Conservation (phyloP, 2,797 vertebrate genomes). For the Tachyglossus aculeatus region DNA sequence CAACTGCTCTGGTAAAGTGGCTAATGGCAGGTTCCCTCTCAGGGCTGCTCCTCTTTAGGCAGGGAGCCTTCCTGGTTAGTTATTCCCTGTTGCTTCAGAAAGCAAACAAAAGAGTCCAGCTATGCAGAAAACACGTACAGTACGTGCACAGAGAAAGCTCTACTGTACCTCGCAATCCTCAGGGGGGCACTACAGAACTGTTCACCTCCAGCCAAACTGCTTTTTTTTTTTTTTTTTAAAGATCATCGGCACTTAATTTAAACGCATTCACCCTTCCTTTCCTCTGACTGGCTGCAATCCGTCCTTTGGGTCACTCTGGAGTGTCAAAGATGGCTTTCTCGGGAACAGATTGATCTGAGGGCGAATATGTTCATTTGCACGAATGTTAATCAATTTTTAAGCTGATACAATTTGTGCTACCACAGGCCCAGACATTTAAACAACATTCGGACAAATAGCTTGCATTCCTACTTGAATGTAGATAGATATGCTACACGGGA, state of each 20-base stretch:
- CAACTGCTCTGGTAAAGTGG: neutral
- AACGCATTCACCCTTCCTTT: no score
- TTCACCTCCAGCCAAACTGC: neutral
- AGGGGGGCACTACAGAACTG: constrained; percentile 49
- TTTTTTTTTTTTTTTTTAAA: neutral
- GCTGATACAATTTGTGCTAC: neutral
- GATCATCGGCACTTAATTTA: neutral
- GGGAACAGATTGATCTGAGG: neutral
- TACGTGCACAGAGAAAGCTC: neutral
- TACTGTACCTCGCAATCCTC: neutral
- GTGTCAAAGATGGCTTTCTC: neutral
- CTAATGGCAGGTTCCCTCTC: neutral
- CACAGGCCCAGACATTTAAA: neutral
- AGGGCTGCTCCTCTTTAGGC: no score
- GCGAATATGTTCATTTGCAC: neutral
- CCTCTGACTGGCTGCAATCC: neutral
- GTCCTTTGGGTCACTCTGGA: neutral
- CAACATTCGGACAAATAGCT: neutral
- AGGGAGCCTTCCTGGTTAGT: neutral
- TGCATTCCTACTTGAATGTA: neutral
- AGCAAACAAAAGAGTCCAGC: neutral
- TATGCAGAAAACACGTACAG: neutral
- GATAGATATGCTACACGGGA: neutral
- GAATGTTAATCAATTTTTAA: neutral
- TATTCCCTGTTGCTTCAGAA: neutral